These are phyloP conservation scores for Zaprionus davidi DNA, from an alignment of 1,140 invertebrate genomes.

Conservation along the genomic window DNA sequence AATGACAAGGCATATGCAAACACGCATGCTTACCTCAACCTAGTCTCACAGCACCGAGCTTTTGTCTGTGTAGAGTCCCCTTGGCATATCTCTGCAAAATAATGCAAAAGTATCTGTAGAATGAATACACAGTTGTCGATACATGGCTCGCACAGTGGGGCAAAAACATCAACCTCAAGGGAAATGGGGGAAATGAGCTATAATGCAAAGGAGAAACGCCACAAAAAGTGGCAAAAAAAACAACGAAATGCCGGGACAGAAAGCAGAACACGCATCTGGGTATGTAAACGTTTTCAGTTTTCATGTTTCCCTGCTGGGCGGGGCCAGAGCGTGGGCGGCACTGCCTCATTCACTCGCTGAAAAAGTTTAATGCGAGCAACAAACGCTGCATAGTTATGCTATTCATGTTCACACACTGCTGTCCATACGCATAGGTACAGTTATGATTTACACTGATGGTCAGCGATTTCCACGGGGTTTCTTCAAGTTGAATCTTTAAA, in stretches of 20 bases:
- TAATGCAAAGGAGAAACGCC: not conserved
- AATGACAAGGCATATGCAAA: not conserved
- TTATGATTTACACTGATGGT: not conserved
- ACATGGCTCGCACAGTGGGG: not conserved
- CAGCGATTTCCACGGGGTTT: not conserved
- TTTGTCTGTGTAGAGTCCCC: not conserved
- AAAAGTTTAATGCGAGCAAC: constrained; percentile 18
- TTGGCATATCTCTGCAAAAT: too few relatives aligned
- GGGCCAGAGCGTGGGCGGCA: not conserved
- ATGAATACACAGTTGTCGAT: not conserved
- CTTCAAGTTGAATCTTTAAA: not conserved
- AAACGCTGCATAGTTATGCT: constrained; percentile 12
- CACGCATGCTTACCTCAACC: not conserved
- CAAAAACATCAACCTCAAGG: not conserved
- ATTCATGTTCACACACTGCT: not conserved
- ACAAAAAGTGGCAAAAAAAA: constrained; percentile 18
- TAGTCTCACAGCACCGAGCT: not conserved
- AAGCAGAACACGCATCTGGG: constrained; percentile 37
- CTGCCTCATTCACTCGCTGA: not conserved
- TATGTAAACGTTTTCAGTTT: constrained; percentile 38
- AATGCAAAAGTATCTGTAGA: not conserved
- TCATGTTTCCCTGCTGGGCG: not conserved
- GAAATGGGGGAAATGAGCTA: not conserved
- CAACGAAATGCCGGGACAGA: constrained; percentile 36
- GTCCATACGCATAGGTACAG: not conserved